phyloP scores from a whole-genome alignment of 1,140 invertebrate species.

The Drosophila ironensis region DNA sequence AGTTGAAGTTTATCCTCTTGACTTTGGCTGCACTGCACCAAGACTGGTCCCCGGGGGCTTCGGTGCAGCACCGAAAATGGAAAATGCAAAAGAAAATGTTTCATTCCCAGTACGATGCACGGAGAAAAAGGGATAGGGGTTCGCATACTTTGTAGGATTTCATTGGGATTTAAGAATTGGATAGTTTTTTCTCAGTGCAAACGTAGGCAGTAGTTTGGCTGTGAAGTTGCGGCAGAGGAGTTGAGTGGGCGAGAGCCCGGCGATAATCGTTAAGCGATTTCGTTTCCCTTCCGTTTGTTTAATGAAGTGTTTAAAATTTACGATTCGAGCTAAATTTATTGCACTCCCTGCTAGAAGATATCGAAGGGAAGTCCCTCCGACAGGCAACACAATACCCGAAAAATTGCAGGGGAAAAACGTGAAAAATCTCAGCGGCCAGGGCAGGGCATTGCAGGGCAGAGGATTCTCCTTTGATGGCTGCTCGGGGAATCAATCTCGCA shows the following conservation, averaged over 20 bases:
- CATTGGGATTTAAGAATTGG: neutral
- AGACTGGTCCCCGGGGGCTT: slow-evolving; percentile 9
- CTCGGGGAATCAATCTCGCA: slow-evolving; percentile 67
- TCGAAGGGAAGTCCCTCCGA: slow-evolving; percentile 14
- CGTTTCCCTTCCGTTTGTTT: slow-evolving; percentile 46
- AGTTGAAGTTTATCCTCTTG: slow-evolving; percentile 22
- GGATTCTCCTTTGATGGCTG: slow-evolving; percentile 57
- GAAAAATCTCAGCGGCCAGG: slow-evolving; percentile 8
- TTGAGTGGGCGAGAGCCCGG: slow-evolving; percentile 20
- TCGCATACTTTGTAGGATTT: neutral
- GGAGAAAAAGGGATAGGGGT: neutral
- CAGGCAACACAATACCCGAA: too few species aligned
- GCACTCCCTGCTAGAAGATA: slow-evolving; percentile 34
- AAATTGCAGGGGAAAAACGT: neutral
- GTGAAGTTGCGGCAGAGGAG: neutral
- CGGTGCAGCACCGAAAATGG: slow-evolving; percentile 19
- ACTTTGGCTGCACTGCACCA: slow-evolving; percentile 14
- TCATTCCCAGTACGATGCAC: neutral
- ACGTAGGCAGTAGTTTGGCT: slow-evolving; percentile 16
- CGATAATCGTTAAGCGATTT: slow-evolving; percentile 72
- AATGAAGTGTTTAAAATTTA: slow-evolving; percentile 75
- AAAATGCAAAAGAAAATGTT: slow-evolving; percentile 20
- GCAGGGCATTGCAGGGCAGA: neutral
- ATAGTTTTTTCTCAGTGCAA: neutral
- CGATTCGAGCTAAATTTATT: slow-evolving; percentile 62